Percentiles rank a stretch among this genome's conserved stretches.
Evolutionary conservation across 2,888 invertebrate genomes (phyloP).

Genomic region (Oligia latruncula): DNA sequence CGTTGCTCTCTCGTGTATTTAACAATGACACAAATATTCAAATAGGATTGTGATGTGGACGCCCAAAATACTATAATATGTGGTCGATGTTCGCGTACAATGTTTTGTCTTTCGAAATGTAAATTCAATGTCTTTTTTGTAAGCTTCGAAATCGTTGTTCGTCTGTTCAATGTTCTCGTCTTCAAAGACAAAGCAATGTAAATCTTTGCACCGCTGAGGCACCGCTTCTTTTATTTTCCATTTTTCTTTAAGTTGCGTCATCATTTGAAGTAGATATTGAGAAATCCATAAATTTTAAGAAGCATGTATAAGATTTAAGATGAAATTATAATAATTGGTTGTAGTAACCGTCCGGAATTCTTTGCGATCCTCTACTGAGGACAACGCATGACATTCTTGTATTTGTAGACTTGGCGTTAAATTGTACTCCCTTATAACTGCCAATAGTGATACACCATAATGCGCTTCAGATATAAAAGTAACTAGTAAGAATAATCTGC

Average conservation of each 20-base stretch:
- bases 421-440: conserved; percentile 17
- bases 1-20: conserved; percentile 66
- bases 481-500: conserved; percentile 34
- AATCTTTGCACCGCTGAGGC: conserved; percentile 83
- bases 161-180: conserved; percentile 13
- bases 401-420: conserved; percentile 41
- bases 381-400: conserved; percentile 52
- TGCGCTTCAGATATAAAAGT: conserved; percentile 37
- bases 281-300: conserved; percentile 61
- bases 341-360: conserved; percentile 50
- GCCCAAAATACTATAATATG: conserved; percentile 73
- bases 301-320: conserved; percentile 63
- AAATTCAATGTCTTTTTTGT: not conserved
- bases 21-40: not conserved
- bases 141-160: conserved; percentile 15
- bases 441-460: conserved; percentile 14
- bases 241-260: conserved; percentile 83
- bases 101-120: conserved; percentile 80
- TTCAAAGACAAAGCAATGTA: conserved; percentile 80
- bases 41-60: conserved; percentile 75
- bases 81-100: conserved; percentile 85
- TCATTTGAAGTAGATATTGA: conserved; percentile 75
- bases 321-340: conserved; percentile 28
- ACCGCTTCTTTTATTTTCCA: conserved; percentile 81
- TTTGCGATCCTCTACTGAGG: conserved; percentile 33